Percentiles rank a stretch among this genome's conserved stretches.
Evolutionary conservation across 2,888 invertebrate species (phyloP).

Genomic region (Hybos culiciformis): DNA sequence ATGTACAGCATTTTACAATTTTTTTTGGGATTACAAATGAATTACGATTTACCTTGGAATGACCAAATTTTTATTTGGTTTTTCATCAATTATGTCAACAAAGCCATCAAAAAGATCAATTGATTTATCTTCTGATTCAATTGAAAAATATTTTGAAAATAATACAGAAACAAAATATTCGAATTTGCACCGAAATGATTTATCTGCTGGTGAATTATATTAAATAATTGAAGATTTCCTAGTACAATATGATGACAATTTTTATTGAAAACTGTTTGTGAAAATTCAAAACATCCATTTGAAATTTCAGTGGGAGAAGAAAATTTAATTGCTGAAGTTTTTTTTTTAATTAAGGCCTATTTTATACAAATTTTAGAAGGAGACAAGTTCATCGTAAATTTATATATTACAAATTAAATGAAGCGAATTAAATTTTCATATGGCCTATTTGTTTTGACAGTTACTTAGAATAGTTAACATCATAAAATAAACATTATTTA

Average conservation of each 20-base stretch:
- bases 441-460: too few relatives aligned
- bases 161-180: not conserved
- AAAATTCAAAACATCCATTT: conserved; percentile 48
- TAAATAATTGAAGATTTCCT: conserved; percentile 26
- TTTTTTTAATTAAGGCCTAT: conserved; percentile 56
- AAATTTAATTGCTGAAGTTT: conserved; percentile 50
- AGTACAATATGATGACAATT: conserved; percentile 24
- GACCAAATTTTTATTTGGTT: conserved; percentile 28
- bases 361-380: not conserved
- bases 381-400: too few relatives aligned
- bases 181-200: conserved; percentile 26
- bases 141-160: not conserved
- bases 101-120: conserved; percentile 5
- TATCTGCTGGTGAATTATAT: conserved; percentile 32
- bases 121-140: not conserved
- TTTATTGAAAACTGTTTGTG: conserved; percentile 52
- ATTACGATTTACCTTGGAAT: conserved; percentile 26
- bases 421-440: too few relatives aligned
- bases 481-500: too few relatives aligned
- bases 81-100: conserved; percentile 31
- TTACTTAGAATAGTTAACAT: too few relatives aligned
- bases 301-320: conserved; percentile 33
- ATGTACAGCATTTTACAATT: conserved; percentile 25
- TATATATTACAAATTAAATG: too few relatives aligned
- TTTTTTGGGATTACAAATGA: conserved; percentile 31